Evolutionary conservation across 2,797 vertebrate species (phyloP), one percentile per base, ranked within the genome.

Genomic region (Cryptoblepharus egeriae): DNA sequence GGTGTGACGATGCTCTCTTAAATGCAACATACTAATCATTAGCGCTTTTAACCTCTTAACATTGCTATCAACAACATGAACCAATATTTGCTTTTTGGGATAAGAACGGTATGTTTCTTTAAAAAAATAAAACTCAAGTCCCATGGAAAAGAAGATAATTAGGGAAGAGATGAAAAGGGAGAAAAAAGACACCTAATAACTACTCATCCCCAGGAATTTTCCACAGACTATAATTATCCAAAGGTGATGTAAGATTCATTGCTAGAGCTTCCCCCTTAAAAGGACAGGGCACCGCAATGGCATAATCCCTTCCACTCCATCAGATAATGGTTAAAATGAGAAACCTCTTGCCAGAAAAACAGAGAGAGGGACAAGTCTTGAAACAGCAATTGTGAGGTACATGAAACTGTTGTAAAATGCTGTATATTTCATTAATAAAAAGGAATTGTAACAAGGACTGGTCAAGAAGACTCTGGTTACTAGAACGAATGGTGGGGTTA

Each of bases 81-180:
- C 30, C 89, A 82, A 67, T 84, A 86, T 60, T 91, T 89, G 79
- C 70, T 81, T 87, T 89, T 82, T 55, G 3, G 80, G 81, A 90
- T 80, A 87, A 78, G n/a, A n/a, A n/a, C n/a, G n/a, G 80, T 90
- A 79, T 88, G 57, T 91, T 30, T 75, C 88, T 91, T n/a, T n/a
- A n/a, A n/a, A n/a, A n/a, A n/a, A 87, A 90, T 91, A 88, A 91
- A 88, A 75, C 82, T 81, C 68, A 78, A 37, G 76, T 64, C 63
- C 91, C 83, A 79, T 69, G 78, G n/a, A 85, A 91, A 92, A 83
- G 79, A 71, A 89, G 74, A 86, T 92, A 92, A 91, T 68, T 84
- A 92, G 67, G 64, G 65, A 71, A 92, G 90, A 88, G 87, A 89
- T 87, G 79, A 91, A 90, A 90, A 84, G 89, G 85, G 88, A 86